Conservation (phyloP, 2,113 vertebrate genomes). For the Phasianus colchicus region DNA sequence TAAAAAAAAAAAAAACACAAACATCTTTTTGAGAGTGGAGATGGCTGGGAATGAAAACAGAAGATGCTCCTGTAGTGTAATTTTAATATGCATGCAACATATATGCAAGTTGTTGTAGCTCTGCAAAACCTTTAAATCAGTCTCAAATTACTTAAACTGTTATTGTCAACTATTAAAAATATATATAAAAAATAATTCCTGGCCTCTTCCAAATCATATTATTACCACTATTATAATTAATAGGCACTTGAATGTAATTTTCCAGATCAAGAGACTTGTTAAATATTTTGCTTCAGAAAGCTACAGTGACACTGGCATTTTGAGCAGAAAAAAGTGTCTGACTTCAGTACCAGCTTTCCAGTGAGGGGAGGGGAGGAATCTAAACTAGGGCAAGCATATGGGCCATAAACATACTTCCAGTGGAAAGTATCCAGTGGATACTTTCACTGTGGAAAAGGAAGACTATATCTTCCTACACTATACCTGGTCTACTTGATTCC, state of each 20-base stretch:
- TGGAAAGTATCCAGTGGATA: too few species aligned
- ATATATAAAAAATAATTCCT: not conserved
- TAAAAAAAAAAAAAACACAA: not conserved
- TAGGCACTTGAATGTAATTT: not conserved
- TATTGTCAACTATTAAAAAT: not conserved
- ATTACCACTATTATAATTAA: not conserved
- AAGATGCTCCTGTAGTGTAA: not conserved
- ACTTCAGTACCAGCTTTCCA: not conserved
- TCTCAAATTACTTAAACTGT: not conserved
- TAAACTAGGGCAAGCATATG: conserved; percentile 27
- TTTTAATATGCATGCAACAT: not conserved
- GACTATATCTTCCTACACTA: not conserved
- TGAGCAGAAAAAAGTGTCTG: not conserved
- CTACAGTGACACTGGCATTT: not conserved
- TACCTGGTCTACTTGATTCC: not conserved
- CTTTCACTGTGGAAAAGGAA: not conserved
- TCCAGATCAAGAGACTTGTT: not conserved
- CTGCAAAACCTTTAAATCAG: not conserved
- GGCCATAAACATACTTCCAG: not conserved
- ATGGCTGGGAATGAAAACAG: not conserved
- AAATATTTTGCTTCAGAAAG: not conserved
- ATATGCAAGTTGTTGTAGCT: not conserved
- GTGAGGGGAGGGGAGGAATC: not conserved
- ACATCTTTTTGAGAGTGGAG: not conserved
- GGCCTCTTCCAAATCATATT: not conserved